Conservation (phyloP, 2,113 vertebrate species). For the Laticauda colubrina region DNA sequence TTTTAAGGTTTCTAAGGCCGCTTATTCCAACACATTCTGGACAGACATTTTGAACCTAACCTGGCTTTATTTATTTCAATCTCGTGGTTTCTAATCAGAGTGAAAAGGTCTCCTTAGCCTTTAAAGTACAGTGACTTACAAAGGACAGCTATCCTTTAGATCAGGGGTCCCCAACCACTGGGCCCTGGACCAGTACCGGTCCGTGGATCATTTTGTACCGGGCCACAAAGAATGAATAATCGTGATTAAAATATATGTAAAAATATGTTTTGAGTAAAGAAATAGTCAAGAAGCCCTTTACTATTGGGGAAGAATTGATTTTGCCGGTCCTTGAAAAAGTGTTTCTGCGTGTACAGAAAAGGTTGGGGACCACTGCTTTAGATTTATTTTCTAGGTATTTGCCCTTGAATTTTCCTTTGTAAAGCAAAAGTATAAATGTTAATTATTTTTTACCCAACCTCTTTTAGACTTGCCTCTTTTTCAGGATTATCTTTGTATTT, state of each 20-base stretch:
- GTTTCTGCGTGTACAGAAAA: no score
- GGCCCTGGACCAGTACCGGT: no score
- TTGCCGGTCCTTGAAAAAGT: no score
- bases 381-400: background rate
- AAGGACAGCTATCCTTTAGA: background rate
- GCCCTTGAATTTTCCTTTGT: background rate
- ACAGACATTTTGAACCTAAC: background rate
- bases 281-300: no score
- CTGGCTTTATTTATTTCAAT: background rate
- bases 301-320: no score
- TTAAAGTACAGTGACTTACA: background rate
- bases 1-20: background rate
- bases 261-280: no score
- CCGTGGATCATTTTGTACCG: no score
- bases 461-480: background rate
- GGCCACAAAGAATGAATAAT: no score
- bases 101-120: background rate
- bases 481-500: background rate
- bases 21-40: background rate
- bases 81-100: background rate
- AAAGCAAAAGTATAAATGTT: background rate
- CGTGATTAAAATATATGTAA: no score
- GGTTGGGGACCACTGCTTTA: background rate
- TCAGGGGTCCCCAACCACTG: no score
- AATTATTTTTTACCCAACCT: background rate